phyloP scores from a whole-genome alignment of 92 coral and sea anemone genomes.

The Epizoanthus stellaris region DNA sequence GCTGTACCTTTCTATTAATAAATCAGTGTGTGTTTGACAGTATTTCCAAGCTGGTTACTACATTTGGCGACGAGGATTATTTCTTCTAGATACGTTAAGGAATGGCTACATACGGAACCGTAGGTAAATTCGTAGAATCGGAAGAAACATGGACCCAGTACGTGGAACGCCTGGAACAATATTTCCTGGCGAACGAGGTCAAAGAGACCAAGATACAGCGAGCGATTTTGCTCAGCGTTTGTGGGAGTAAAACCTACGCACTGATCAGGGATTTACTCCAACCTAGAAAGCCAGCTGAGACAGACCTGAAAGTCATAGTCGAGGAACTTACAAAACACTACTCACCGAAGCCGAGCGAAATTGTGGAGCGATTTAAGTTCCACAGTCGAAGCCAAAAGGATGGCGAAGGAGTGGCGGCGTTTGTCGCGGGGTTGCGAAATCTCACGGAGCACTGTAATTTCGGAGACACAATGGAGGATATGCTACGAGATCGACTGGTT shows the following conservation, averaged over 20 bases:
- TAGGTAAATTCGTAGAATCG: slow-evolving; percentile 16
- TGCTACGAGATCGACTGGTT: slow-evolving; percentile 37
- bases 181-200: slow-evolving; percentile 53
- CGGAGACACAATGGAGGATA: slow-evolving; percentile 10
- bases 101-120: slow-evolving; percentile 19
- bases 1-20: not conserved
- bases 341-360: slow-evolving; percentile 65
- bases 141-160: slow-evolving; percentile 21
- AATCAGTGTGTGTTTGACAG: slow-evolving; percentile 8
- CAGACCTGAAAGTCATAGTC: slow-evolving; percentile 34
- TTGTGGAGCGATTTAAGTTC: slow-evolving; percentile 66
- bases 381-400: slow-evolving; percentile 52
- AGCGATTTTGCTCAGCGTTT: slow-evolving; percentile 54
- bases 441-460: slow-evolving; percentile 26
- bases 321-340: slow-evolving; percentile 23
- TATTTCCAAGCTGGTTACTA: slow-evolving; percentile 17
- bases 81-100: not conserved
- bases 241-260: slow-evolving; percentile 64
- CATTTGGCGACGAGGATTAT: slow-evolving; percentile 5
- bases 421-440: slow-evolving; percentile 56
- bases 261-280: slow-evolving; percentile 49
- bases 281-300: slow-evolving; percentile 52
- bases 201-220: slow-evolving; percentile 48
- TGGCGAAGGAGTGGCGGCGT: slow-evolving; percentile 67
- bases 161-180: slow-evolving; percentile 40